These are phyloP conservation scores for Adelphocoris suturalis DNA, from an alignment of 2,888 invertebrate species.

Conservation along the genomic window DNA sequence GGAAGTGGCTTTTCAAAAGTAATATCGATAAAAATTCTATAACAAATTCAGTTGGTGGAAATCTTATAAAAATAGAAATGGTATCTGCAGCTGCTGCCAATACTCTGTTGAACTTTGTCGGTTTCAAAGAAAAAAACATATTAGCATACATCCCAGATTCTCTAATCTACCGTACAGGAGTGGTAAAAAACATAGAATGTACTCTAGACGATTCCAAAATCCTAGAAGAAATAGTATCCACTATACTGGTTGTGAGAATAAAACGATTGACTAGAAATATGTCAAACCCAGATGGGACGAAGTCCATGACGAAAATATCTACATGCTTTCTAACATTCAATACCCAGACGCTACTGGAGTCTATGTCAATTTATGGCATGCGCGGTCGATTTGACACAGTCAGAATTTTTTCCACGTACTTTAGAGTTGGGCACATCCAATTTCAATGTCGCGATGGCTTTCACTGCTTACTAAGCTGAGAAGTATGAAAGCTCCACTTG, in stretches of 20 bases:
- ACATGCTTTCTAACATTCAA: neutral
- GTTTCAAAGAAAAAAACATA: neutral
- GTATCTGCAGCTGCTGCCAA: neutral
- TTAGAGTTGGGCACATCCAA: neutral
- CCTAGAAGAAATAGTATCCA: neutral
- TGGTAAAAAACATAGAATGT: neutral
- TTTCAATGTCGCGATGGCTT: neutral
- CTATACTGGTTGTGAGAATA: neutral
- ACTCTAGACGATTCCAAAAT: neutral
- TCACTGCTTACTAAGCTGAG: neutral
- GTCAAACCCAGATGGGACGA: neutral
- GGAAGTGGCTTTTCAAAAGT: conserved; percentile 1
- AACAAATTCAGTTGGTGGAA: neutral
- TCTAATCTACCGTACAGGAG: neutral
- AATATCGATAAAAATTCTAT: neutral
- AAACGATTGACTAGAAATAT: neutral
- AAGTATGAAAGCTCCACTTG: neutral
- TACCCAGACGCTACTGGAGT: neutral
- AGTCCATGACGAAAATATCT: neutral
- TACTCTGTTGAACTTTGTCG: neutral
- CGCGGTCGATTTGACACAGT: neutral
- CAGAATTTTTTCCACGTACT: neutral
- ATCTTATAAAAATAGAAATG: too few species aligned
- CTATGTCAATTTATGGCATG: neutral
- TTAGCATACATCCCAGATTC: neutral